Percentiles rank a stretch among this genome's conserved stretches.
phyloP scores from a whole-genome alignment of 2,113 vertebrate genomes.

The Scolopax mira region DNA sequence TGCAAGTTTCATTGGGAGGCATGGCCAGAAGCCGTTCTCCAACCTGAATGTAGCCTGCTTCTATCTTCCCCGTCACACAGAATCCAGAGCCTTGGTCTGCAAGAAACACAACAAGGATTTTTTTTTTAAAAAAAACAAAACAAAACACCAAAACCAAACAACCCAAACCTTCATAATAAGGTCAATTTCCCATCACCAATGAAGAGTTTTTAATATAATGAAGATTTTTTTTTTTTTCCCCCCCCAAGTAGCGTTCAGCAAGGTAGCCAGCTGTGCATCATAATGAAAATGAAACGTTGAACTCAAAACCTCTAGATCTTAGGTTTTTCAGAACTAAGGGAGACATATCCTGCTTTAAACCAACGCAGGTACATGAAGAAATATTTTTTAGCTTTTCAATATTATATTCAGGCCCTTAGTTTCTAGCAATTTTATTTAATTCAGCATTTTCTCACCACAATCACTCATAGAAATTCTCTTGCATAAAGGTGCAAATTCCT shows the following conservation, averaged over 20 bases:
- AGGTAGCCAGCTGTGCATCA: constrained; percentile 23
- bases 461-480: not conserved
- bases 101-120: constrained; percentile 42
- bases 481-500: not conserved
- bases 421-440: constrained; percentile 13
- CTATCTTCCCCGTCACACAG: constrained; percentile 96
- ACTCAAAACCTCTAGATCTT: constrained; percentile 35
- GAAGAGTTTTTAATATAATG: not conserved
- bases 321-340: constrained; percentile 23
- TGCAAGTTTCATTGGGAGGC: constrained; percentile 98
- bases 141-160: no score
- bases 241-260: not conserved
- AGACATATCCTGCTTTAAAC: not conserved
- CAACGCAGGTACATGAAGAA: not conserved
- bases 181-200: not conserved
- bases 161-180: not conserved
- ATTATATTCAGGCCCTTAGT: not conserved
- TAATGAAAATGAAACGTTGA: constrained; percentile 58
- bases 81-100: constrained; percentile 97
- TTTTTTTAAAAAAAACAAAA: not conserved
- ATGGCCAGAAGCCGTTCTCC: constrained; percentile 91
- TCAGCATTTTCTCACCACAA: not conserved
- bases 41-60: constrained; percentile 92
- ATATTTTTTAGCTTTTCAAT: constrained; percentile 6
- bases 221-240: not conserved